Conservation (phyloP, 2,797 vertebrate species). For the Tangara arthus region DNA sequence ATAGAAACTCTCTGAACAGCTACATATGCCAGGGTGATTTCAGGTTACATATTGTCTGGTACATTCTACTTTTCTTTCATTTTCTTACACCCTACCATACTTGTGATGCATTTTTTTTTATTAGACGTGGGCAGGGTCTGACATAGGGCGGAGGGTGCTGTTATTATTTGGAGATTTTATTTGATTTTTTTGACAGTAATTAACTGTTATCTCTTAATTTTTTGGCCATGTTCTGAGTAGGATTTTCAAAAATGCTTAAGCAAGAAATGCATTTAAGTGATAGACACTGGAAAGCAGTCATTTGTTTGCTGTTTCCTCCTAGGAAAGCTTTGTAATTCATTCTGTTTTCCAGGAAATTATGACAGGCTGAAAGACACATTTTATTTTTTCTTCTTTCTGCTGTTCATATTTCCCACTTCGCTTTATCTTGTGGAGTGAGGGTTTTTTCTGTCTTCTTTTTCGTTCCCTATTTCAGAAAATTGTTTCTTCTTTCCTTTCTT, state of each 20-base stretch:
- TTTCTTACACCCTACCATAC: not conserved
- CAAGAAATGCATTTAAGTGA: not conserved
- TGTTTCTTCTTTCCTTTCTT: not conserved
- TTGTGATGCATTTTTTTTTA: not conserved
- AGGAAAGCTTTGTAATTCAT: not conserved
- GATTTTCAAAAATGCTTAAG: not conserved
- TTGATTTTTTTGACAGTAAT: not conserved
- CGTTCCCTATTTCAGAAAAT: not conserved
- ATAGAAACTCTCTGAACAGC: not conserved
- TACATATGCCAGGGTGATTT: not conserved
- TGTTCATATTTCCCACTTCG: not conserved
- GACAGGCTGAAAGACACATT: fast-evolving
- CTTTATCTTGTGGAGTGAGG: not conserved
- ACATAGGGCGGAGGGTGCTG: fast-evolving
- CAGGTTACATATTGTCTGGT: not conserved
- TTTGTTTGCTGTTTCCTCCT: not conserved
- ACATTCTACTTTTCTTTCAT: not conserved
- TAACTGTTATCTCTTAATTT: not conserved
- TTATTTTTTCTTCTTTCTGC: not conserved
- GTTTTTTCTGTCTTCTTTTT: not conserved
- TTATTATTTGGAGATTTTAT: not conserved
- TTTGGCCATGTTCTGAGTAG: not conserved
- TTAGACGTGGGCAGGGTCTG: fast-evolving
- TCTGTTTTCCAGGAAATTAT: not conserved
- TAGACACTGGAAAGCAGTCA: not conserved